phyloP scores from a whole-genome alignment of 2,888 invertebrate genomes.

The Eristalis arbustorum region DNA sequence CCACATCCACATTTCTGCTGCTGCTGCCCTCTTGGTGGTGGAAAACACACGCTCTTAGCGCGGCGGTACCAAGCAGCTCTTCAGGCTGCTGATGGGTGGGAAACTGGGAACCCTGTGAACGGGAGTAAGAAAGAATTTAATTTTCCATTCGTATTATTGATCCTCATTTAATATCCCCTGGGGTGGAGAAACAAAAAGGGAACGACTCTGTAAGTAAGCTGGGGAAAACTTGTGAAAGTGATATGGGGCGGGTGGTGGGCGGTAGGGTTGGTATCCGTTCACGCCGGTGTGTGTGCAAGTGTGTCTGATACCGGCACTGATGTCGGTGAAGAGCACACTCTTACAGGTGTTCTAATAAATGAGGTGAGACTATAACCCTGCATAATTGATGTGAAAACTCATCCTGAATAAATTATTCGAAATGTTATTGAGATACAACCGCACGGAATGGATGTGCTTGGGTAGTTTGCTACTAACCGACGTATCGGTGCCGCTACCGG shows the following conservation, averaged over 20 bases:
- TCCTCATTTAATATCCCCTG: slow-evolving; percentile 68
- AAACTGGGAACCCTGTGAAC: neutral
- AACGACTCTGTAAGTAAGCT: slow-evolving; percentile 52
- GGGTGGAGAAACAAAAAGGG: slow-evolving; percentile 56
- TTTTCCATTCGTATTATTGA: slow-evolving; percentile 70
- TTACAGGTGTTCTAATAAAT: slow-evolving; percentile 71
- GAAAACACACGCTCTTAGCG: neutral
- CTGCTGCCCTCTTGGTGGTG: slow-evolving; percentile 52
- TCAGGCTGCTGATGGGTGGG: neutral
- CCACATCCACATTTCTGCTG: slow-evolving; percentile 41
- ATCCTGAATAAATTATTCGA: slow-evolving; percentile 69
- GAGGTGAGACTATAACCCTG: slow-evolving; percentile 70
- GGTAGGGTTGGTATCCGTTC: neutral
- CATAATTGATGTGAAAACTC: slow-evolving; percentile 71
- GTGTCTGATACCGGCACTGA: neutral
- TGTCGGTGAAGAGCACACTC: slow-evolving; percentile 39
- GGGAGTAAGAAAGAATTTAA: slow-evolving; percentile 68
- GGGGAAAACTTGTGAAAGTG: slow-evolving; percentile 67
- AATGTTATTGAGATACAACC: slow-evolving; percentile 71
- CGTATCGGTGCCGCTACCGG: neutral
- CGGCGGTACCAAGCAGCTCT: slow-evolving; percentile 11
- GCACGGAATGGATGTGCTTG: slow-evolving; percentile 53
- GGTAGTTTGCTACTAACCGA: slow-evolving; percentile 10
- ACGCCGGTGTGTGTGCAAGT: slow-evolving; percentile 17
- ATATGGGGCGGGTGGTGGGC: slow-evolving; percentile 26